Evolutionary conservation across 2,888 invertebrate genomes (phyloP), one percentile per base, ranked within the genome.

Genomic region (Drosophila picticornis): DNA sequence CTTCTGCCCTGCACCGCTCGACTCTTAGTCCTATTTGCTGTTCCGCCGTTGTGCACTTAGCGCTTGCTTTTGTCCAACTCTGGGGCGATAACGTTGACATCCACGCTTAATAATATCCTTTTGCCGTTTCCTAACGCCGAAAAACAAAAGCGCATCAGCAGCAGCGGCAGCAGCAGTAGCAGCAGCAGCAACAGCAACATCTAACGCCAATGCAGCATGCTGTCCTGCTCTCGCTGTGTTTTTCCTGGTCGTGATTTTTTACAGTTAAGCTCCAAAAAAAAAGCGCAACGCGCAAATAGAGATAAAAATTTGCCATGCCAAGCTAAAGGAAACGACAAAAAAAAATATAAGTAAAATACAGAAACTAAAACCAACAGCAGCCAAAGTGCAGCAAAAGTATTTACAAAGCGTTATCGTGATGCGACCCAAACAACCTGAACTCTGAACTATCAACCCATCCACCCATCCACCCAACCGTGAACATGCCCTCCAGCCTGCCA

Each of bases 321-420:
- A 80, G 72, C 73, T 71, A 80, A 90, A 89, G 88, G 90, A 89
- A 89, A 77, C 84, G 89, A 77, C 84, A 80, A 80, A 77, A 82
- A 81, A 71, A 57, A 58, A 48, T 53, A 65, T 84, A 72, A 53
- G 72, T 68, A 63, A 72, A 67, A 67, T 66, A 69, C 56, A 50
- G 57, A 60, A 64, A 67, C 66, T 69, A 75, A 81, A 75, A 79
- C 72, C 61, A 82, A 80, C 80, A 79, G 79, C 83, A 77, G 86
- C 71, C 86, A 90, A 89, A 90, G 90, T 86, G 89, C 90, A 89
- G 86, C 86, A 88, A 88, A 88, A 85, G 90, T 85, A 85, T 85
- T 85, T 85, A 90, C 85, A 88, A 90, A 85, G 85, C 88, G 89
- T 85, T 86, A 86, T 86, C 85, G 80, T 83, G 90, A 88, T 90